These are phyloP conservation scores for Microtus richardsoni DNA, from an alignment of 2,113 vertebrate genomes.

Conservation along the genomic window DNA sequence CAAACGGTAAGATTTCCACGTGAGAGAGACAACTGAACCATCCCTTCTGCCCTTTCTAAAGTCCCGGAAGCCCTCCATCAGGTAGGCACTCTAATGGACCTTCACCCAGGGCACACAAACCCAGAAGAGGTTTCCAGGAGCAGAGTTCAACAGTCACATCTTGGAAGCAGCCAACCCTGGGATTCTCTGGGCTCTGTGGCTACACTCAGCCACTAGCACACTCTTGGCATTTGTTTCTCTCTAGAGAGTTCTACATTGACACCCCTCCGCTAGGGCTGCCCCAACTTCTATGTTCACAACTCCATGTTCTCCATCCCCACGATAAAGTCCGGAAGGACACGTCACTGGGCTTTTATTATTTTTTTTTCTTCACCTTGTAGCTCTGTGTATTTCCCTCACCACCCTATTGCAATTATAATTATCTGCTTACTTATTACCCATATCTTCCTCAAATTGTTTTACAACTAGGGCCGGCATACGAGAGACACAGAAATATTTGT, in stretches of 20 bases:
- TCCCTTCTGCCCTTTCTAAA: constrained; percentile 1
- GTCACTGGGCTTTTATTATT: not conserved
- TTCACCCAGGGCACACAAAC: not conserved
- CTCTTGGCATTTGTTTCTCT: not conserved
- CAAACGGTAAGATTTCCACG: constrained; percentile 57
- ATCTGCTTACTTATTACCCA: not conserved
- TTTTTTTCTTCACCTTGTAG: not conserved
- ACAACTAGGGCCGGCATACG: not conserved
- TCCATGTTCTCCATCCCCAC: not conserved
- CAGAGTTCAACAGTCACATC: not conserved
- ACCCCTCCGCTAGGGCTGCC: not conserved
- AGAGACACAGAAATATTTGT: not conserved
- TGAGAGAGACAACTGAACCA: constrained; percentile 8
- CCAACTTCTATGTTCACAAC: not conserved
- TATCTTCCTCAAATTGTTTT: constrained; percentile 13
- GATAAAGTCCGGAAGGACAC: not conserved
- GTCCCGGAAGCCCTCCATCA: constrained; percentile 15
- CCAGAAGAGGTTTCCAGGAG: not conserved
- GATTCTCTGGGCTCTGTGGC: not conserved
- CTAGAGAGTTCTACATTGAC: not conserved
- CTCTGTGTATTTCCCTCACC: not conserved
- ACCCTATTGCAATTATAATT: not conserved
- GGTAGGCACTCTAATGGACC: not conserved
- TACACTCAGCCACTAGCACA: not conserved
- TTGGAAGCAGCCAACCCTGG: not conserved